Percentiles rank a stretch among this genome's conserved stretches.
These are phyloP conservation scores for Pteria penguin DNA, from an alignment of 2,888 invertebrate species.

Conservation along the genomic window DNA sequence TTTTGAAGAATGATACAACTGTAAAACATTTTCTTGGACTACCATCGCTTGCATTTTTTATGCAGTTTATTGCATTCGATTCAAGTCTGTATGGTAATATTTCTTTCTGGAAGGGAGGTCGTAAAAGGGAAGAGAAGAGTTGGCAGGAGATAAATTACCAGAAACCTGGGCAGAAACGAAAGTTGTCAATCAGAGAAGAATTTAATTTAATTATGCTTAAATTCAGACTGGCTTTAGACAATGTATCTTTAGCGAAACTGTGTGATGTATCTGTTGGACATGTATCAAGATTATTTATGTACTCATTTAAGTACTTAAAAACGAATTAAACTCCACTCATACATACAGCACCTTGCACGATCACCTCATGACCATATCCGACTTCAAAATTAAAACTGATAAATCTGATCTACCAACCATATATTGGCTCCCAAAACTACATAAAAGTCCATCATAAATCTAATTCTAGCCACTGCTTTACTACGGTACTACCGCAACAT, in stretches of 20 bases:
- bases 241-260: not conserved
- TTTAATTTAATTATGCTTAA: slow-evolving; percentile 15
- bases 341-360: too few species aligned
- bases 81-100: slow-evolving; percentile 1
- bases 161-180: too few species aligned
- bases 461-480: too few species aligned
- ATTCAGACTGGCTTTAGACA: slow-evolving; percentile 3
- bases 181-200: slow-evolving; percentile 7
- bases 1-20: not conserved
- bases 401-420: too few species aligned
- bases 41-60: not conserved
- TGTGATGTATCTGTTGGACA: slow-evolving; percentile 9
- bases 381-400: too few species aligned
- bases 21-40: slow-evolving; percentile 13
- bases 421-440: too few species aligned
- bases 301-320: too few species aligned
- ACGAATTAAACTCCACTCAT: too few species aligned
- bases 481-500: too few species aligned
- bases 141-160: slow-evolving; percentile 5
- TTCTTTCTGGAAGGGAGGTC: slow-evolving; percentile 18
- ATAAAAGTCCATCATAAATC: too few species aligned
- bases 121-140: not conserved
- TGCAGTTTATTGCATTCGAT: not conserved
- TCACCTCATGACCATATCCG: too few species aligned
- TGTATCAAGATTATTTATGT: slow-evolving; percentile 3